Evolutionary conservation across 2,888 invertebrate genomes (phyloP).

Genomic region (Apotomis betuletana): DNA sequence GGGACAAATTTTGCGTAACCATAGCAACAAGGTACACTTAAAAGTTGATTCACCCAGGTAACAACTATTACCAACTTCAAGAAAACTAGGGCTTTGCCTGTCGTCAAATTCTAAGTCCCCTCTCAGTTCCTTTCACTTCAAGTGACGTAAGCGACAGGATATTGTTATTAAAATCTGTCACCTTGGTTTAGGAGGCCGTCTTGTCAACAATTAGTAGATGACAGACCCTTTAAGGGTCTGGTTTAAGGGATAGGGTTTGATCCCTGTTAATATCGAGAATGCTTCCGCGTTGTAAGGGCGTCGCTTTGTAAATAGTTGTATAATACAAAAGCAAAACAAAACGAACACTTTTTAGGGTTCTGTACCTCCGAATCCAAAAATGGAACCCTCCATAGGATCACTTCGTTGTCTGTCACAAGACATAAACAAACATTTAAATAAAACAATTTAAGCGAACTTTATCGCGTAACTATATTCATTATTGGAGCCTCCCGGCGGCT

Average conservation of each 20-base stretch:
- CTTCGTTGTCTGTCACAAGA: no score
- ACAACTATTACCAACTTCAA: not conserved
- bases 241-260: not conserved
- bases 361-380: no score
- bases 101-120: not conserved
- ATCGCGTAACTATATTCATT: no score
- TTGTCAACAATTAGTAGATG: conserved; percentile 21
- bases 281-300: not conserved
- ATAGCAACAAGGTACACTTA: no score
- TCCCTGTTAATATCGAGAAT: not conserved
- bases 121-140: not conserved
- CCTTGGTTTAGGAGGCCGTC: not conserved
- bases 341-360: no score
- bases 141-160: not conserved
- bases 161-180: not conserved
- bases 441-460: no score
- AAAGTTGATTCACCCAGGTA: no score
- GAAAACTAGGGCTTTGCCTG: not conserved
- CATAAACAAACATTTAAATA: no score
- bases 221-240: conserved; percentile 7
- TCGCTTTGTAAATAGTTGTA: not conserved
- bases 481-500: no score
- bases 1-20: no score
- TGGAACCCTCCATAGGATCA: no score
- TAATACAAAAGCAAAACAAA: no score